Percentiles rank a stretch among this genome's conserved stretches.
These are phyloP conservation scores for Hirudinaria manillensis DNA, from an alignment of 2,888 invertebrate genomes.

Conservation along the genomic window DNA sequence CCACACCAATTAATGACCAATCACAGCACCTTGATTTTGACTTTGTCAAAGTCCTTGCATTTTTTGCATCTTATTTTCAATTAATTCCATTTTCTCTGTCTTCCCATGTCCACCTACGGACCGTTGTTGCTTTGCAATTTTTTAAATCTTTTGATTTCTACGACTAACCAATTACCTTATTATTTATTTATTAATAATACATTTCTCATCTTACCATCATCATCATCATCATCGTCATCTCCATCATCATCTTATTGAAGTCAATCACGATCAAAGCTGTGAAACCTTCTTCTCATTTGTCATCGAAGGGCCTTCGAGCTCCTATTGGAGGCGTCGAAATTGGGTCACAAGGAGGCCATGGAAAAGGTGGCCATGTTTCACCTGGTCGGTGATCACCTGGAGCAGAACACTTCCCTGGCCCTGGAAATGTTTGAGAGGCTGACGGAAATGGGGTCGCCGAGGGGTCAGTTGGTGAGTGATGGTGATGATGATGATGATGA, in stretches of 20 bases:
- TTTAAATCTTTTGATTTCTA: too few species aligned
- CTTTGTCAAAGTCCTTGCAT: too few species aligned
- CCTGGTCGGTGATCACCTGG: conserved; percentile 73
- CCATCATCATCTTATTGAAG: neutral
- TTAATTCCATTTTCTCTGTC: too few species aligned
- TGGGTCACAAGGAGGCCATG: conserved; percentile 74
- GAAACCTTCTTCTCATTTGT: neutral
- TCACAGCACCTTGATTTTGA: too few species aligned
- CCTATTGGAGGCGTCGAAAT: conserved; percentile 71
- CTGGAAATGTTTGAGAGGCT: conserved; percentile 70
- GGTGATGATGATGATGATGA: conserved; percentile 6
- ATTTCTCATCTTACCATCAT: too few species aligned
- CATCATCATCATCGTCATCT: too few species aligned
- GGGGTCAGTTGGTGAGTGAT: conserved; percentile 71
- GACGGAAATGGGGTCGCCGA: conserved; percentile 70
- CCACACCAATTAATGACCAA: too few species aligned
- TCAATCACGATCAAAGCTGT: neutral
- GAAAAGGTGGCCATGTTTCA: conserved; percentile 82
- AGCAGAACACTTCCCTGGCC: conserved; percentile 71
- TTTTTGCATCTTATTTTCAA: too few species aligned
- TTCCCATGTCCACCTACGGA: too few species aligned
- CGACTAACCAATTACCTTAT: too few species aligned
- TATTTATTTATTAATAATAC: too few species aligned
- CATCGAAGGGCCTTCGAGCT: conserved; percentile 65
- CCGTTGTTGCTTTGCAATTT: too few species aligned